Conservation (phyloP, 2,113 vertebrate species). For the Asarcornis scutulata region DNA sequence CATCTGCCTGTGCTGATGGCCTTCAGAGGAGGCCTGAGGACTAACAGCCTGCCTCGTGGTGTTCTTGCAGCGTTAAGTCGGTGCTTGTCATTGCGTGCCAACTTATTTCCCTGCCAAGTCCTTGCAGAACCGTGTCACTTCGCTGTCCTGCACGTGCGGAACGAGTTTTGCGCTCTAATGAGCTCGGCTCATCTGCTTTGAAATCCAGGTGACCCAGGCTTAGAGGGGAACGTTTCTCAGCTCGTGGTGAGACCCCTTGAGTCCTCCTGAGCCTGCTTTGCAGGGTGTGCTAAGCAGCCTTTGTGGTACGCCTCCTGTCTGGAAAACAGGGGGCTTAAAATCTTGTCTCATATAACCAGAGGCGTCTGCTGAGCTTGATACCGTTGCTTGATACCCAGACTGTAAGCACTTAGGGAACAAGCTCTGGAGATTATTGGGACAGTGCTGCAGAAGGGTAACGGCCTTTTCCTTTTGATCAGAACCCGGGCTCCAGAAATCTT, state of each 20-base stretch:
- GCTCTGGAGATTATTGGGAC: neutral
- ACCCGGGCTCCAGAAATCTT: neutral
- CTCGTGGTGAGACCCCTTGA: neutral
- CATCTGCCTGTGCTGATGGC: neutral
- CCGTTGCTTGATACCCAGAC: conserved; percentile 18
- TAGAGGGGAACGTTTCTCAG: conserved; percentile 1
- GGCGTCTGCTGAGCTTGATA: conserved; percentile 39
- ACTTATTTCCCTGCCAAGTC: neutral
- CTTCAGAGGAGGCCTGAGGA: neutral
- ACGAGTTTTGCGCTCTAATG: neutral
- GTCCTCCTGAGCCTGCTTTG: conserved; percentile 19
- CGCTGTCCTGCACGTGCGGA: neutral
- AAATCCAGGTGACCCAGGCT: neutral
- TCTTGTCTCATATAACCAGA: conserved; percentile 25
- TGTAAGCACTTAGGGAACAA: neutral
- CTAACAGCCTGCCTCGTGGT: neutral
- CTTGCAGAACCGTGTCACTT: neutral
- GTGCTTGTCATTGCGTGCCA: neutral
- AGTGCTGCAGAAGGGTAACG: neutral
- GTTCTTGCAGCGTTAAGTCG: neutral
- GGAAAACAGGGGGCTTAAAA: conserved; percentile 25
- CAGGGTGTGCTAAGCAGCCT: conserved; percentile 29
- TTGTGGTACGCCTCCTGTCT: neutral
- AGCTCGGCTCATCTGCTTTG: neutral
- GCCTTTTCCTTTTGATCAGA: neutral